Evolutionary conservation across 2,797 vertebrate genomes (phyloP), one percentile per base, ranked within the genome.

Genomic region (Rhinella marina): DNA sequence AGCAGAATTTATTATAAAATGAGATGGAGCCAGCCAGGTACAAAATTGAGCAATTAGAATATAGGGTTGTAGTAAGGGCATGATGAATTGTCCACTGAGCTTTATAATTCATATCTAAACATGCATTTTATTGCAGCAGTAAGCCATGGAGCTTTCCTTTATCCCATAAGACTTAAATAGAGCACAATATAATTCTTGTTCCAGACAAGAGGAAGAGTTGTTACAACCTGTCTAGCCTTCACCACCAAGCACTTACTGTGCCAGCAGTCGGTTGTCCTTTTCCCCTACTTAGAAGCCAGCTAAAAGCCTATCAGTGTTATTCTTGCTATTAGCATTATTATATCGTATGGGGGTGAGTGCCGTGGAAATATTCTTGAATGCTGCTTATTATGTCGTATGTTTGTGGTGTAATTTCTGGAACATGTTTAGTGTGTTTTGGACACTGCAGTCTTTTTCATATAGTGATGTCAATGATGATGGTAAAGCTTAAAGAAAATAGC

Each of bases 211-310:
- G 52, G 41, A 87, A 70, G 57, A 10, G 68, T 54, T 82, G 70
- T 62, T 32, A 27, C 25, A 87, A 87, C 86, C 56, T 87, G 79
- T 62, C 57, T 61, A 10, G 68, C 10, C 80, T 75, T 14, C 23
- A 61, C 83, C 83, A 61, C 70, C 56, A 57, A 76, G 25, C 56
- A 62, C 56, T 48, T 48, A 50, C 70, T 48, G 41, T 70, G 25
- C 13, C 17, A n/a, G 61, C 14, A 82, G 59, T 54, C 25, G 0
- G 4, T 27, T 21, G 3, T 21, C 81, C 41, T 66, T 23, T 17
- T 32, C n/a, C 21, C 81, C 23, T 21, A 23, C 14, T n/a, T 50
- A 68, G 50, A 41, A 23, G 8, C 62, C 4, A 29, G 9, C 62
- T 29, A 56, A 72, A 12, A 8, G 50, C 23, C 41, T 83, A 19